Evolutionary conservation across 2,113 vertebrate genomes (phyloP).

Genomic region (Bombycilla garrulus): DNA sequence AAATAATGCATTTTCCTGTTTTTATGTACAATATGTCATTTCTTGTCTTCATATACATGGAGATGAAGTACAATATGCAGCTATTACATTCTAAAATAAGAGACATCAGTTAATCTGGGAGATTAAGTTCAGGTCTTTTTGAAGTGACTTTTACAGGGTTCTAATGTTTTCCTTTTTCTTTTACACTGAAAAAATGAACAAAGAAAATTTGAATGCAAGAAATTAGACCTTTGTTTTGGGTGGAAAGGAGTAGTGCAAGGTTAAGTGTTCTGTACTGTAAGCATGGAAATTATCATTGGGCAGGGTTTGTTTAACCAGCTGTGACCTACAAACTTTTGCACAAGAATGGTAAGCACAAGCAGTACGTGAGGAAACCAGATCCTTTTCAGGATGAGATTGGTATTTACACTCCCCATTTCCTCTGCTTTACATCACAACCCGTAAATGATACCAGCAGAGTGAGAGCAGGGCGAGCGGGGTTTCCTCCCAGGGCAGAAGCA

Average conservation of each 20-base stretch:
- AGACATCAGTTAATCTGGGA: not conserved
- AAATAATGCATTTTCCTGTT: not conserved
- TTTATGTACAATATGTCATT: not conserved
- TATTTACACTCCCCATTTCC: not conserved
- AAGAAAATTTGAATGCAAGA: not conserved
- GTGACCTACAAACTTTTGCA: not conserved
- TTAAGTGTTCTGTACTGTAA: not conserved
- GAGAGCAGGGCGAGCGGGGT: not conserved
- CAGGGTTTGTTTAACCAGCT: conserved; percentile 3
- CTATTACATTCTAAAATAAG: not conserved
- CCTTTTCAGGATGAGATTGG: not conserved
- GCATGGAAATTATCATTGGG: not conserved
- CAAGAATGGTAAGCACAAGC: not conserved
- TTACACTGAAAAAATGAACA: not conserved
- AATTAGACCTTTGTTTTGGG: not conserved
- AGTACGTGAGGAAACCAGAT: conserved; percentile 3
- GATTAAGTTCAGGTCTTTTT: not conserved
- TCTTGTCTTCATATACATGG: not conserved
- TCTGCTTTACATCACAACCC: not conserved
- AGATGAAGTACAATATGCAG: not conserved
- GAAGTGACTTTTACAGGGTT: not conserved
- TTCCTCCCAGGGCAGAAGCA: not conserved
- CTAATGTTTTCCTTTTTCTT: not conserved
- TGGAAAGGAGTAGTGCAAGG: not conserved
- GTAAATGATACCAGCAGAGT: not conserved